Evolutionary conservation across 2,113 vertebrate genomes (phyloP), one percentile per base, ranked within the genome.

Genomic region (Poeciliopsis occidentalis): DNA sequence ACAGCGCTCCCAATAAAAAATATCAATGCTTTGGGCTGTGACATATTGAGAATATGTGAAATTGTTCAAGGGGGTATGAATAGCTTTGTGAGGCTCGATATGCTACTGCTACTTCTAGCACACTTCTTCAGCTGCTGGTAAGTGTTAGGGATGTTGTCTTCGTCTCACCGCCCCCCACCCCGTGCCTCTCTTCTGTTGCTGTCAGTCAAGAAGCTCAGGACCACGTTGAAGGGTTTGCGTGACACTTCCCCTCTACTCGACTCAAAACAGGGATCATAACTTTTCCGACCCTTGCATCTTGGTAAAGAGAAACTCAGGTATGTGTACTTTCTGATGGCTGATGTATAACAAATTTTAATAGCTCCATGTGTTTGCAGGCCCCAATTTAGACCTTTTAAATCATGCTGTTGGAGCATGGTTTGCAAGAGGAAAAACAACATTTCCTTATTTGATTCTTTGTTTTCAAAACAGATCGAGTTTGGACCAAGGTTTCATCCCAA

Each of bases 141-240:
- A 37, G 13, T 19, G 1, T 47, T 47, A 47, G 30, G 60, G 22
- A 15, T 68, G 71, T 72, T 64, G 24, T 71, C 87, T 87, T 75
- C 74, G 41, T 66, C 80, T 87, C 82, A 82, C 78, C 26, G 12
- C 26, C 15, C 79, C 84, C 80, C 83, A 76, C 26, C 12, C 32
- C 32, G 7, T 3, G 66, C 12, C 66, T 17, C 57, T 73, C 94
- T 94, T 81, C 90, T 94, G 94, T 89, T 73, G 77, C 86, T 91
- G 94, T 92, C 94, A 88, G 24, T 95, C 94, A 93, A 60, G 11
- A 12, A 71, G 63, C 60, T 62, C 22, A 67, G 64, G 67, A 51
- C 51, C 82, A 61, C 37, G 64, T 67, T 67, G 78, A 76, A 86
- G 66, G 69, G 65, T 69, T 37, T 81, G 78, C 62, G 3, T 62